A percentile compares a stretch with the other conserved stretches of the same genome.
These are phyloP conservation scores for Motacilla alba DNA, from an alignment of 2,113 vertebrate genomes.

Conservation along the genomic window DNA sequence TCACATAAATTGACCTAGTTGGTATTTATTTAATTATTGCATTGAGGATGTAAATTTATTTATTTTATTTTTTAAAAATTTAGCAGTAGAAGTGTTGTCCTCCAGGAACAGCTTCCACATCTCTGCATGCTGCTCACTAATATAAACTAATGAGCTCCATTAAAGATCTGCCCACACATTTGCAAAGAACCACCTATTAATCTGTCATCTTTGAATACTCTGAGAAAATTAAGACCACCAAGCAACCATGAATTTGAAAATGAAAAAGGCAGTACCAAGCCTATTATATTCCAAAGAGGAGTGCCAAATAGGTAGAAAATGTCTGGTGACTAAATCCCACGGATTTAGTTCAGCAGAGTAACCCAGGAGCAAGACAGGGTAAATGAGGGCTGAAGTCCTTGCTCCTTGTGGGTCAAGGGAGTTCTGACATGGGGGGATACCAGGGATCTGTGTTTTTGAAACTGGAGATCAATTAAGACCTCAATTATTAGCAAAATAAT, in stretches of 20 bases:
- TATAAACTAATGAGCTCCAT: constrained; percentile 68
- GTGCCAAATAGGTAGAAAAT: not conserved
- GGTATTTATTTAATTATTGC: constrained; percentile 17
- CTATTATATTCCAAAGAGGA: not conserved
- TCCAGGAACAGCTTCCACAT: constrained; percentile 24
- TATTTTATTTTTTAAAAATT: not conserved
- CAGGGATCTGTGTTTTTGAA: not conserved
- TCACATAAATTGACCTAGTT: not conserved
- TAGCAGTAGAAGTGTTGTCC: not conserved
- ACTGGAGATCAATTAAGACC: not conserved
- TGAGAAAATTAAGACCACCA: constrained; percentile 39
- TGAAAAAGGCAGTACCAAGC: constrained; percentile 11
- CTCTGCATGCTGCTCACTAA: constrained; percentile 41
- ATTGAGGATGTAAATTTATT: not conserved
- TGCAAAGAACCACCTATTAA: constrained; percentile 62
- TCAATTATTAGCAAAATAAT: not conserved
- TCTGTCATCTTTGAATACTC: constrained; percentile 41
- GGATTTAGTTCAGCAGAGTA: not conserved
- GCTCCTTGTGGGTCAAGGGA: not conserved
- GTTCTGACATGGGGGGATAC: not conserved
- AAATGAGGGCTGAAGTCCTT: not conserved
- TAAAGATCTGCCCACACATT: constrained; percentile 56
- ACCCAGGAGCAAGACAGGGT: not conserved
- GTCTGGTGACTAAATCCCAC: not conserved
- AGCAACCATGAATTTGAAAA: constrained; percentile 10